Base-by-base conservation (phyloP, 2,888 invertebrate species). In the Melitaea athalia region DNA sequence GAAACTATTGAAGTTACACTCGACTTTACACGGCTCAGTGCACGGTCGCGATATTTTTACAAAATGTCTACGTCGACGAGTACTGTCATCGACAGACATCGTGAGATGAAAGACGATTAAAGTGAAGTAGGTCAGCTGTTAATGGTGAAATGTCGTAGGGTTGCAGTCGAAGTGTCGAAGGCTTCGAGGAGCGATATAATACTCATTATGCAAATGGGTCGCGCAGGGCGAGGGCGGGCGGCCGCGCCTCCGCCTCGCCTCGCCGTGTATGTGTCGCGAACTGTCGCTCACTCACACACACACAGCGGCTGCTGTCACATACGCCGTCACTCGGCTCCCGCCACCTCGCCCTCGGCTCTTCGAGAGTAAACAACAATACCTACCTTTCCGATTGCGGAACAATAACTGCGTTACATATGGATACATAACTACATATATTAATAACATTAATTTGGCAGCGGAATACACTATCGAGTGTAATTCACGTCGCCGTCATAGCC, bases 161-260 rank as follows among this genome's bases (percentile, higher is more conserved):
- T 67, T 60, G 70, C 69, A 47, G 76, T 57, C 75, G 74, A 74
- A 72, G 74, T 76, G 76, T 72, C 75, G 74, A 74, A 73, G 74
- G 73, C 73, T 76, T 72, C 66, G 66, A 63, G 72, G 75, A 74
- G 75, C 74, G 77, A 74, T 75, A 73, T 76, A 74, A 73, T 76
- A 74, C 84, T 86, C 83, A 86, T 85, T 86, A 89, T 88, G 88
- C 84, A 89, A 89, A 85, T 86, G 81, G 85, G 85, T 81, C 84
- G 85, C 74, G 75, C 78, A 68, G 72, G 72, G 72, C 76, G 70
- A 70, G 70, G 69, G 69, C 67, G 59, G 69, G 66, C 50, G 68
- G 66, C 53, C 65, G 52, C 60, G 52, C 64, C 61, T 50, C 67
- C 61, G 42, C 42, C 45, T 38, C 63, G 17, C 64, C 59, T 55